Percentiles rank a stretch among this genome's conserved stretches.
These are phyloP conservation scores for Polypterus bichir DNA, from an alignment of 2,113 vertebrate species.

Conservation along the genomic window DNA sequence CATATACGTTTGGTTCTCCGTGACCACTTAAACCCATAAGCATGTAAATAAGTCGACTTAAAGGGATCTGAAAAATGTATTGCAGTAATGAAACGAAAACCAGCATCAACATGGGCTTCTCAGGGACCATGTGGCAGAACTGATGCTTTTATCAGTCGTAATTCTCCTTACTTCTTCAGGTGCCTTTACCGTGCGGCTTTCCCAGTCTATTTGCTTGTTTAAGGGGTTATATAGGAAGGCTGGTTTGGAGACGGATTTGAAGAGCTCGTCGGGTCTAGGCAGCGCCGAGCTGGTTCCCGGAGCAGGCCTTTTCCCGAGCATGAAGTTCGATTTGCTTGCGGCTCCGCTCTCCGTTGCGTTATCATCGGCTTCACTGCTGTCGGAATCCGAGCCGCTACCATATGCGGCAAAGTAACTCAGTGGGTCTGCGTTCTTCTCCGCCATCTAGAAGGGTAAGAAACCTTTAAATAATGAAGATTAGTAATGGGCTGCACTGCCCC, in stretches of 20 bases:
- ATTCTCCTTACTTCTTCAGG: conserved; percentile 68
- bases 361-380: conserved; percentile 44
- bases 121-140: too few species aligned
- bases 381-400: conserved; percentile 41
- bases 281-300: conserved; percentile 33
- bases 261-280: conserved; percentile 75
- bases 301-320: conserved; percentile 24
- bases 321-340: conserved; percentile 13
- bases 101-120: too few species aligned
- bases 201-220: conserved; percentile 87
- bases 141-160: too few species aligned
- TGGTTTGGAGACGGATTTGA: conserved; percentile 71
- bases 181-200: conserved; percentile 68
- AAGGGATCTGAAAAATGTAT: too few species aligned
- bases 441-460: conserved; percentile 36
- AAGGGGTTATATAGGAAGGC: conserved; percentile 81
- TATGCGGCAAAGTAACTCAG: conserved; percentile 77
- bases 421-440: conserved; percentile 60
- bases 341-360: conserved; percentile 8
- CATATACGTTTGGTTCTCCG: too few species aligned
- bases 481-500: too few species aligned
- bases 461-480: too few species aligned
- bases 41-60: too few species aligned
- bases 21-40: too few species aligned
- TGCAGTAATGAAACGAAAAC: too few species aligned